Conservation (phyloP, 53 echinoderm and acorn worm genomes). For the Holothuria leucospilota region DNA sequence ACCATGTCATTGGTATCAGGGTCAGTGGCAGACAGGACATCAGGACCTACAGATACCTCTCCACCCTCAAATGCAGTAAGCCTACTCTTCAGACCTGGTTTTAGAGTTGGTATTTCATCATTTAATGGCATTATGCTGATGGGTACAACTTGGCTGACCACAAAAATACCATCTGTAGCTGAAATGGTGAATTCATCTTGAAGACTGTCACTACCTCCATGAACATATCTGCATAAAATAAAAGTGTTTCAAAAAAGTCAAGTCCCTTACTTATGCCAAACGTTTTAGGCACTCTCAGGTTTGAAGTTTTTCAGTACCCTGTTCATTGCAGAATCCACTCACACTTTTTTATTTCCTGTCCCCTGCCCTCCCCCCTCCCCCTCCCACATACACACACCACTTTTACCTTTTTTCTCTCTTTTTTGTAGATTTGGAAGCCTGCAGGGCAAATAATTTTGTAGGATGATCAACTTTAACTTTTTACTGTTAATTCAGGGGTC, state of each 20-base stretch:
- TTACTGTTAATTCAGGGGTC: no score
- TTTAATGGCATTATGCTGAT: slow-evolving; percentile 82
- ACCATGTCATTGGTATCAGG: slow-evolving; percentile 93
- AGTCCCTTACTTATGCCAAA: no score
- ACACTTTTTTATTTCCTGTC: no score
- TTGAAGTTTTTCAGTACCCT: no score
- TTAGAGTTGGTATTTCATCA: slow-evolving; percentile 80
- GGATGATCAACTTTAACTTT: no score
- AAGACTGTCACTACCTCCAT: slow-evolving; percentile 77
- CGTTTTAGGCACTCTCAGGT: no score
- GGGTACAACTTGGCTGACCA: slow-evolving; percentile 61
- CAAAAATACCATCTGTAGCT: slow-evolving; percentile 82
- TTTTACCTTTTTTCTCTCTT: no score
- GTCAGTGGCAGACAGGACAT: slow-evolving; percentile 86
- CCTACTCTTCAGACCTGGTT: slow-evolving; percentile 62
- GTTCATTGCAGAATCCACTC: no score
- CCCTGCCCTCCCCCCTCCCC: no score
- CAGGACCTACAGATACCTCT: slow-evolving; percentile 69
- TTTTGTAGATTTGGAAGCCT: no score
- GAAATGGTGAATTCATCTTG: slow-evolving; percentile 76
- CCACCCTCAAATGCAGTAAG: slow-evolving; percentile 85
- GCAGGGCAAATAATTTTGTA: no score
- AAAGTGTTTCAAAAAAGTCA: slow-evolving; percentile 27
- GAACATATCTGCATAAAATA: slow-evolving; percentile 65
- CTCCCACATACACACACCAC: no score